phyloP scores from a whole-genome alignment of 2,888 invertebrate species.

The Lithophane leautieri region DNA sequence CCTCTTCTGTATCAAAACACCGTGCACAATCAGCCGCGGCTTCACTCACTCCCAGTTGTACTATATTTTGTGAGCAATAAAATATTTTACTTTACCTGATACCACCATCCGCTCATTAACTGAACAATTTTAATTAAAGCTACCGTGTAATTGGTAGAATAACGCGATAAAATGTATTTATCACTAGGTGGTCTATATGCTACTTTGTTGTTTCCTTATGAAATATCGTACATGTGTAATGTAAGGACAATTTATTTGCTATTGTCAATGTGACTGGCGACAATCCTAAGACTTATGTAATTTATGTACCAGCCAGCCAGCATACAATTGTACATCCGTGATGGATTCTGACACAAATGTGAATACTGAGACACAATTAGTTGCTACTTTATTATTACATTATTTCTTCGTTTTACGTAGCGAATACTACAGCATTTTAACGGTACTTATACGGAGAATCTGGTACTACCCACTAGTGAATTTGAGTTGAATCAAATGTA shows the following conservation, averaged over 20 bases:
- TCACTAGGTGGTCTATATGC: slow-evolving; percentile 48
- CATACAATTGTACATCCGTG: slow-evolving; percentile 49
- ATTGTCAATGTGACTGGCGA: slow-evolving; percentile 60
- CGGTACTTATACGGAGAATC: slow-evolving; percentile 21
- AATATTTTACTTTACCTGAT: slow-evolving; percentile 56
- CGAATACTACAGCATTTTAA: slow-evolving; percentile 26
- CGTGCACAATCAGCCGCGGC: slow-evolving; percentile 52
- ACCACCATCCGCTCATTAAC: slow-evolving; percentile 59
- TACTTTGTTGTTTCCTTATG: slow-evolving; percentile 51
- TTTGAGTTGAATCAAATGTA: slow-evolving; percentile 35
- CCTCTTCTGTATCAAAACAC: slow-evolving; percentile 64
- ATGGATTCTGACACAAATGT: slow-evolving; percentile 57
- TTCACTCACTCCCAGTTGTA: slow-evolving; percentile 20
- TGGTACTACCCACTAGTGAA: slow-evolving; percentile 13
- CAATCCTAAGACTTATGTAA: slow-evolving; percentile 52
- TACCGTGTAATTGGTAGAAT: slow-evolving; percentile 59
- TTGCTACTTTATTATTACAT: slow-evolving; percentile 39
- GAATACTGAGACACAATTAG: slow-evolving; percentile 52
- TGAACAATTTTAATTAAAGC: slow-evolving; percentile 59
- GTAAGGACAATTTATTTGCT: slow-evolving; percentile 58
- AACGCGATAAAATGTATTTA: slow-evolving; percentile 51
- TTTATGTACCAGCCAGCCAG: slow-evolving; percentile 51
- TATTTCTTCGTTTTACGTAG: slow-evolving; percentile 12
- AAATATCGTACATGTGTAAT: slow-evolving; percentile 50
- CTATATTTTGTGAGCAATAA: slow-evolving; percentile 57